Evolutionary conservation across 2,888 invertebrate genomes (phyloP), one percentile per base, ranked within the genome.

Genomic region (Acrobasis repandana): DNA sequence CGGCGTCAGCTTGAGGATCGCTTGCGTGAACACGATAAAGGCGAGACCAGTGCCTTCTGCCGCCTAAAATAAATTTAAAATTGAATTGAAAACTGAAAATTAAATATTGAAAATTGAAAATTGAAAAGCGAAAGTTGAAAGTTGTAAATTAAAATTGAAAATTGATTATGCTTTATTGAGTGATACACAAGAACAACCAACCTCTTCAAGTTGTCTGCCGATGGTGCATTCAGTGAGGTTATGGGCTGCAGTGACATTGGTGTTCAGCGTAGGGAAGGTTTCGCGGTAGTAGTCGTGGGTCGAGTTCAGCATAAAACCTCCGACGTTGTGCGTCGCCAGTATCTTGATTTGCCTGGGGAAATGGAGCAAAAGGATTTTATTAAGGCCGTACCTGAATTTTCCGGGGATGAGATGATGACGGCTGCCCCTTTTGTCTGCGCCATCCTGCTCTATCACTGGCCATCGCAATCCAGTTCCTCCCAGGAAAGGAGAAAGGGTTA

Each of bases 1-100:
- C 2, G 97, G 97, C 0, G 98, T 98, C 71, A 98, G 93, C 87
- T 98, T 97, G 36, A 98, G 96, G 76, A 98, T 98, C 8, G 98
- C 98, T 84, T 98, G 97, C 0, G 98, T 98, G 91, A 98, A 98
- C n/a, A 98, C 97, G 67, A 98, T 98, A 87, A 98, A 98, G 0
- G 98, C 98, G 56, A 98, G 90, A 1, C 98, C 98, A 1, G 98
- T 98, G 56, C 98, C 98, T 90, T 98, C 98, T 36, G 98, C 98
- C 28, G 98, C 98, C 97, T 98, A 82, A 10, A 88, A 83, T 48
- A 4, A 38, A 38, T 11, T 11, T 4, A n/a, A 14, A 43, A 14
- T 28, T 28, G 28, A 38, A 38, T 2, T 14, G 38, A 38, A 38
- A 38, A 10, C 2, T 11, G 38, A 6, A 38, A 38, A 28, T 8